Evolutionary conservation across 2,797 vertebrate genomes (phyloP), one percentile per base, ranked within the genome.

Genomic region (Myotis myotis): DNA sequence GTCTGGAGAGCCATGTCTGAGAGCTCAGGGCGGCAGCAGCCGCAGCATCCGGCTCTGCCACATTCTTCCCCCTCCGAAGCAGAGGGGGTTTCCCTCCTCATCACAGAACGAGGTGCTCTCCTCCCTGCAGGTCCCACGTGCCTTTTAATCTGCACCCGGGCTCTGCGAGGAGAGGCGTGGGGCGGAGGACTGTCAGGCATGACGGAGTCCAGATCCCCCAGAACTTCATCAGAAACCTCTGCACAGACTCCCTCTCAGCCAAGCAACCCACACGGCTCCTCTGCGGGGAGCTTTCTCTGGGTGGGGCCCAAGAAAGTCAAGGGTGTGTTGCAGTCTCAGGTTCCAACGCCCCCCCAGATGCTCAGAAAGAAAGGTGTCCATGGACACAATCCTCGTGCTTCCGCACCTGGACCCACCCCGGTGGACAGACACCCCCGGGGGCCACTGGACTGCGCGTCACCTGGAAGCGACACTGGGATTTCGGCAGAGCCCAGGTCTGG

Each of bases 141-240:
- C 83, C 70, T 95, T 74, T 91, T 78, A 86, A 86, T 93, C 75
- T 80, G 84, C 41, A 5, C 51, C 71, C 36, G 30, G 84, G 66
- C 41, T 70, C 71, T 20, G 76, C 79, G 57, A 74, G 90, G 64
- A 78, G 55, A 51, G 33, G 28, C 4, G 0, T 2, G 72, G 70
- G n/a, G 55, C 72, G 8, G 66, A 51, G 70, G 53, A 53, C 0
- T 62, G 91, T 89, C 91, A 96, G 83, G 57, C 6, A 1, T 83
- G 87, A 95, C 0, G 15, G 71, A 89, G 38, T 94, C 93, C 96
- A 95, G 96, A 94, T 70, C 81, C 0, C 72, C 94, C 28, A 5
- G 19, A 74, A 92, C 91, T 30, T 51, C 30, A 4, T 64, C 49
- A 3, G 85, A 60, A 72, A 72, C 70, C 70, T 55, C 51, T 12